Evolutionary conservation across 2,113 vertebrate genomes (phyloP).

Genomic region (Coregonus clupeaformis): DNA sequence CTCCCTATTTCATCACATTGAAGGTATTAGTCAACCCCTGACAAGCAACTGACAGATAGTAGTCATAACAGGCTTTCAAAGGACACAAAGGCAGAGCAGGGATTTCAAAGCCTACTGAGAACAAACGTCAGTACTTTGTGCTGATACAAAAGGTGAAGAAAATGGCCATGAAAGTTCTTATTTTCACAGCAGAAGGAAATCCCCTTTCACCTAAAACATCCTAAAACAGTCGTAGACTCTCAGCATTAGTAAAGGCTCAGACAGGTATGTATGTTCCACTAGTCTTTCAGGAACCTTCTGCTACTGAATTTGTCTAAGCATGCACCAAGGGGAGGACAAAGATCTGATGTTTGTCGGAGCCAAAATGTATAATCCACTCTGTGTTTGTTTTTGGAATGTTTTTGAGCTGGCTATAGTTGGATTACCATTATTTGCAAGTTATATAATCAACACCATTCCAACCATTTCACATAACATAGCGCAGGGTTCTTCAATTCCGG

Average conservation of each 20-base stretch:
- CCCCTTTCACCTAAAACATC: not conserved
- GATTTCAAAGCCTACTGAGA: slow-evolving; percentile 20
- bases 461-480: too few relatives aligned
- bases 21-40: not conserved
- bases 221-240: slow-evolving; percentile 1
- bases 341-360: not conserved
- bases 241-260: too few relatives aligned
- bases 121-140: slow-evolving; percentile 35
- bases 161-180: slow-evolving; percentile 29
- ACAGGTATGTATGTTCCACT: not conserved
- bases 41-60: not conserved
- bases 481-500: too few relatives aligned
- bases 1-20: not conserved
- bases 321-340: not conserved
- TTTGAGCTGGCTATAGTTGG: too few relatives aligned
- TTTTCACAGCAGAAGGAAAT: slow-evolving; percentile 20
- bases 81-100: not conserved
- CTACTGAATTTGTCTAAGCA: slow-evolving; percentile 11
- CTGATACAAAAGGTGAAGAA: slow-evolving; percentile 30
- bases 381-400: not conserved
- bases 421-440: too few relatives aligned
- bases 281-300: slow-evolving; percentile 5
- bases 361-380: too few relatives aligned
- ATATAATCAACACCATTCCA: too few relatives aligned
- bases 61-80: not conserved